phyloP scores from a whole-genome alignment of 2,888 invertebrate genomes.

The Hermodice carunculata region DNA sequence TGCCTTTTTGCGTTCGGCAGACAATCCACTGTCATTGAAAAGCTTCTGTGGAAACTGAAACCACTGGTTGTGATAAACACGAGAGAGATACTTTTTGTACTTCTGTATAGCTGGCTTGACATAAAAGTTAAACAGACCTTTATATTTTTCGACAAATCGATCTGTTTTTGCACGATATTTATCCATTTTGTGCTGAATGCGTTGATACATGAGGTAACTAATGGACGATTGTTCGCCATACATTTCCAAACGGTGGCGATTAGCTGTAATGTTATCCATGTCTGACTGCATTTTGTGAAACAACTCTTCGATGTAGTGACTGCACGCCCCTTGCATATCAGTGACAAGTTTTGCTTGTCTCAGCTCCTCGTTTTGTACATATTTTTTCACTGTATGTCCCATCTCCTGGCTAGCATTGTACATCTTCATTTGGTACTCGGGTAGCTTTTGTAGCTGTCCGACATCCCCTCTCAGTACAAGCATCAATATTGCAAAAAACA shows the following conservation, averaged over 20 bases:
- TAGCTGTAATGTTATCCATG: slow-evolving; percentile 35
- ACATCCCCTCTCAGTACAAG: slow-evolving; percentile 32
- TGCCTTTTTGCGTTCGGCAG: slow-evolving; percentile 5
- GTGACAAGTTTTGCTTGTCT: slow-evolving; percentile 35
- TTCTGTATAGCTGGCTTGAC: slow-evolving; percentile 21
- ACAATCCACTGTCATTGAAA: slow-evolving; percentile 32
- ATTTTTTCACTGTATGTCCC: slow-evolving; percentile 7
- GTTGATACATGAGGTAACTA: slow-evolving; percentile 28
- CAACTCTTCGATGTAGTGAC: slow-evolving; percentile 41
- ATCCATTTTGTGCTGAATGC: slow-evolving; percentile 15
- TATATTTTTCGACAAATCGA: slow-evolving; percentile 24
- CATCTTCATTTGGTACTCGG: slow-evolving; percentile 18
- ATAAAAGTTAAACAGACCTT: slow-evolving; percentile 4
- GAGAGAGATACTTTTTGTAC: slow-evolving; percentile 52
- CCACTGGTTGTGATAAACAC: slow-evolving; percentile 57
- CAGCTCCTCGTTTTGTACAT: slow-evolving; percentile 28
- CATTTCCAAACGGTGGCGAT: slow-evolving; percentile 29
- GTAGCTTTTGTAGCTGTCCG: slow-evolving; percentile 12
- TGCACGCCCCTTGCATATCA: slow-evolving; percentile 41
- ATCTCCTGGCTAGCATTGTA: slow-evolving; percentile 20
- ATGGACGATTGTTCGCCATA: slow-evolving; percentile 28
- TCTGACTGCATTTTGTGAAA: slow-evolving; percentile 32
- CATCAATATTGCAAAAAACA: slow-evolving; percentile 52
- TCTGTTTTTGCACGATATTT: slow-evolving; percentile 14
- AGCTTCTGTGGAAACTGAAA: slow-evolving; percentile 51